Evolutionary conservation across 1,140 invertebrate genomes (phyloP), one percentile per base, ranked within the genome.

Genomic region (Geopemphigus sp.): DNA sequence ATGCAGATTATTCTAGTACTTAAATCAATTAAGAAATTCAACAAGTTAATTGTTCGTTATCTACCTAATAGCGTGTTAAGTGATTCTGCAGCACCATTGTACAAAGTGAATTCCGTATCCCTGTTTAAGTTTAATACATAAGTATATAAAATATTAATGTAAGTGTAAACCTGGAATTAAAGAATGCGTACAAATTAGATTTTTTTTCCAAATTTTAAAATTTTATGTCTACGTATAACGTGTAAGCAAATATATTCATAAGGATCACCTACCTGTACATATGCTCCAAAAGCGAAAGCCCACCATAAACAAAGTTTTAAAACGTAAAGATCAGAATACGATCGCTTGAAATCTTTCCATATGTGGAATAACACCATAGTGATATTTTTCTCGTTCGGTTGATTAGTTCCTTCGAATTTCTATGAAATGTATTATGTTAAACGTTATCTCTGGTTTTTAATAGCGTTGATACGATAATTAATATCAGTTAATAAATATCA

Each of bases 271-370:
- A 78, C 74, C 53, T 78, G 74, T 24, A 78, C 74, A 32, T 78
- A 78, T 24, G 74, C 74, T 61, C 80, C 80, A 19, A 92, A 90
- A 0, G 91, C 89, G 22, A 90, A 86, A 0, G 93, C 90, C 89
- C 94, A 96, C 91, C 95, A 94, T 19, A 94, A 84, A 1, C 93
- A 94, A 94, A 95, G 96, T 83, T 93, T 94, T 0, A 94, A 39
- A 6, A 95, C 89, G 63, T 90, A 89, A 0, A 84, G 83, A 84
- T 93, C 90, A 0, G 88, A 88, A 85, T 93, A 96, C 22, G 94
- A 91, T 32, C 87, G 84, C 61, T 88, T 85, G 63, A 94, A 90
- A 85, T 96, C 93, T 17, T 86, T 84, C 88, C 89, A 91, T 57
- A 95, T 84, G 45, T 90, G n/a, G 45, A 39, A 39, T 2, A 63